Evolutionary conservation across 2,888 invertebrate species (phyloP), one percentile per base, ranked within the genome.

Genomic region (Mactromeris polynyma): DNA sequence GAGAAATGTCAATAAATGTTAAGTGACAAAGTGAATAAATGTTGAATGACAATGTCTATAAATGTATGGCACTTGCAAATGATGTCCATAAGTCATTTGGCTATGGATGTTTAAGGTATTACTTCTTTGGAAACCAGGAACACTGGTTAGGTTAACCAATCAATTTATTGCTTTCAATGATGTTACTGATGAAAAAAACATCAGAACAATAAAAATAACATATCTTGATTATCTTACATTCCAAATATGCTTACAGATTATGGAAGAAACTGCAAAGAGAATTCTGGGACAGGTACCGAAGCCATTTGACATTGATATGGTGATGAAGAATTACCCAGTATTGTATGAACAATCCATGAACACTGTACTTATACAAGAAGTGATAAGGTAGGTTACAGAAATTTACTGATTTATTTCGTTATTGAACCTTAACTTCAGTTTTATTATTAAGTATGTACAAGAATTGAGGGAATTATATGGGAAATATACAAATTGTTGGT

Each of bases 311-410:
- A 96, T 97, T 19, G 97, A 97, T 0, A 93, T 94, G 51, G 98
- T 98, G 81, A 96, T 97, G 69, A 94, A 97, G 84, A 97, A 97
- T 97, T 98, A 98, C 96, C 98, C 98, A 0, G 98, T 99, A 0
- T 97, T 98, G 77, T 98, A 99, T 96, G 98, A 98, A 95, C 98
- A 99, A 97, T 98, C 98, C 0, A 97, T 99, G 97, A 99, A 99
- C 96, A 98, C 98, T 0, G 99, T 99, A 19, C 97, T 99, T 19
- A 97, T 98, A 11, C 99, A 99, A 96, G 99, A 99, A 97, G 98
- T 98, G 46, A 98, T 98, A 92, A 97, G 98, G 89, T 99, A 83
- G 26, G 42, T 58, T 26, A 7, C 58, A 64, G 58, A 64, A 64
- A 6, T 51, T 51, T 51, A 17, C 11, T 51, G 26, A 42, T 7